Base-by-base conservation (phyloP, 2,113 vertebrate species). In the Tauraco erythrolophus region DNA sequence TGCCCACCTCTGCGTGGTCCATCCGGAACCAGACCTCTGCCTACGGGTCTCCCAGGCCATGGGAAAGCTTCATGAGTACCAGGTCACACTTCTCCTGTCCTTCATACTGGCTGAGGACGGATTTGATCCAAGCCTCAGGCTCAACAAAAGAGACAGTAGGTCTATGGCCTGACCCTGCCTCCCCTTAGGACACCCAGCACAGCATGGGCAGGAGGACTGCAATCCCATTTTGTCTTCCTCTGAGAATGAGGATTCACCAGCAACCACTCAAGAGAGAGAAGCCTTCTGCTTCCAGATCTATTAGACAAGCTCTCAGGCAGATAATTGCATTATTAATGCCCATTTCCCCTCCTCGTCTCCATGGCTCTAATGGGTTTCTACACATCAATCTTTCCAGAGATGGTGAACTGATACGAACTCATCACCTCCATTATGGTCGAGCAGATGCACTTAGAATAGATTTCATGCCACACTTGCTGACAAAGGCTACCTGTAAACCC, bases 261-360 rank as follows among this genome's bases (percentile, higher is more conserved):
- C 70, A 65, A 4, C 23, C 89, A 25, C 60, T 81, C 39, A 35
- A 68, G 19, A 86, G 51, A 70, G 33, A 87, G 77, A 37, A 91
- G 45, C 48, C 48, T 71, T 53, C 93, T 93, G 48, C 65, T 87
- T 35, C 39, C 70, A 66, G 70, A 17, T 12, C 45, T 30, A 7
- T 77, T 24, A 90, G 88, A 66, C 48, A 50, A 41, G 92, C 56
- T 93, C 58, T 90, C 66, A 27, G 46, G 78, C 75, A 79, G 50
- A 37, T 41, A 85, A 94, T 18, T 97, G 71, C 78, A 86, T 93
- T 90, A 90, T 88, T 80, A 62, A 90, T 94, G 62, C 46, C 62
- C 75, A 77, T 86, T 90, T 94, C 51, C 37, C 41, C 43, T 95
- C 37, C 74, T 61, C 48, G 51, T 68, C 80, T 92, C 86, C 64